phyloP scores from a whole-genome alignment of 2,888 invertebrate genomes.

The Gortyna flavago region DNA sequence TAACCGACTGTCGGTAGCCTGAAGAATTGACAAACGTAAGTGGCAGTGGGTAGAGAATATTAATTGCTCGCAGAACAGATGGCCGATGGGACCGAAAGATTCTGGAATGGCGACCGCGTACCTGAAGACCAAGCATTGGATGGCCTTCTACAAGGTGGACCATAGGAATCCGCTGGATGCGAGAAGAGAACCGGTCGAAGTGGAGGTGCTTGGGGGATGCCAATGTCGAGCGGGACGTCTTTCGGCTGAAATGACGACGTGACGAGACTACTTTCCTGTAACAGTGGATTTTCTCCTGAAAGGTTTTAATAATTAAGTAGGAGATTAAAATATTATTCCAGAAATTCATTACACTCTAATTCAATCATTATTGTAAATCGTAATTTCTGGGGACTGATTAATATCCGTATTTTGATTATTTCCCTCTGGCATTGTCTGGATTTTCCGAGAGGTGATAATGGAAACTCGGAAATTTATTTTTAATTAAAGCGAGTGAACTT shows the following conservation, averaged over 20 bases:
- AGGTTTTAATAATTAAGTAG: not conserved
- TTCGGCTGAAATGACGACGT: not conserved
- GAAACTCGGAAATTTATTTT: not conserved
- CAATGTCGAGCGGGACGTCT: not conserved
- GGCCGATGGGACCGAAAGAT: not conserved
- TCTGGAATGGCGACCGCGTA: not conserved
- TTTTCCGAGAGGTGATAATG: not conserved
- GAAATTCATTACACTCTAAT: slow-evolving; percentile 1
- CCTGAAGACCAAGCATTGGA: not conserved
- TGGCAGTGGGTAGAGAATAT: not conserved
- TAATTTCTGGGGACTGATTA: slow-evolving; percentile 4
- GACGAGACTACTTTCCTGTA: not conserved
- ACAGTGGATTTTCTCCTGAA: too few relatives aligned
- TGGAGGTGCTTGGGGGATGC: not conserved
- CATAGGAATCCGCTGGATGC: not conserved
- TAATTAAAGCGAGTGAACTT: not conserved
- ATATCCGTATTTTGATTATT: slow-evolving; percentile 13
- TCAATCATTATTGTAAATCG: not conserved
- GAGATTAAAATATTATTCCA: slow-evolving; percentile 10
- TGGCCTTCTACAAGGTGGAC: not conserved
- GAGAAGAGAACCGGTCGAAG: not conserved
- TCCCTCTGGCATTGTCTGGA: not conserved
- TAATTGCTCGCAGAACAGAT: not conserved
- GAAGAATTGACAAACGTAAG: not conserved
- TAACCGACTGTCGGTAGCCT: not conserved